Conservation (phyloP, 2,797 vertebrate species). For the Acanthornis magna region DNA sequence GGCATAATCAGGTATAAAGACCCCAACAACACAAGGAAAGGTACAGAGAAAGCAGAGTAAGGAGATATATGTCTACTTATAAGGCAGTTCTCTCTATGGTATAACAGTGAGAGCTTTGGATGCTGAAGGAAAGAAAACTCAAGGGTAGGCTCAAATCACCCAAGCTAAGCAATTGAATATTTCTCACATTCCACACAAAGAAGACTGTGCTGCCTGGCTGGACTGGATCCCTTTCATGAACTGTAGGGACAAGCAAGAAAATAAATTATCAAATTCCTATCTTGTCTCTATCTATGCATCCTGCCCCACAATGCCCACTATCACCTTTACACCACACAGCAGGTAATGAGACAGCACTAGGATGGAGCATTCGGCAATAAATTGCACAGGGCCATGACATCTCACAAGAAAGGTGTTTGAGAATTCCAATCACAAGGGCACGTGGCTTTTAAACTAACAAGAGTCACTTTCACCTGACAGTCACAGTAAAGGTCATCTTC, state of each 20-base stretch:
- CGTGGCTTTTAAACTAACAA: neutral
- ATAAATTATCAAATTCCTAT: neutral
- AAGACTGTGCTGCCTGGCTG: neutral
- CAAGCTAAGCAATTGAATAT: neutral
- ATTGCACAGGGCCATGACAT: neutral
- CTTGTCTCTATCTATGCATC: neutral
- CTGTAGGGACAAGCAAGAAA: neutral
- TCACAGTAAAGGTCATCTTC: neutral
- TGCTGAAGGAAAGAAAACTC: neutral
- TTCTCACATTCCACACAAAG: neutral
- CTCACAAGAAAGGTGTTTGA: neutral
- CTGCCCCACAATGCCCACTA: neutral
- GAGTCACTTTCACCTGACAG: neutral
- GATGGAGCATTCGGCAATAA: neutral
- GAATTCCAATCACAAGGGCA: neutral
- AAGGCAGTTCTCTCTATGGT: neutral
- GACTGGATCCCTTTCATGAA: neutral
- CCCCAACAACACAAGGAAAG: neutral
- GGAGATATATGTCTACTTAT: neutral
- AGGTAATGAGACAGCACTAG: neutral
- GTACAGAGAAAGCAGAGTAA: neutral
- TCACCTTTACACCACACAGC: neutral
- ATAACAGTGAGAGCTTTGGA: neutral
- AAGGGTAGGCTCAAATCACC: neutral
- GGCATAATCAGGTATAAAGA: accelerated